phyloP scores from a whole-genome alignment of 2,888 invertebrate genomes.

The Amorpha juglandis region DNA sequence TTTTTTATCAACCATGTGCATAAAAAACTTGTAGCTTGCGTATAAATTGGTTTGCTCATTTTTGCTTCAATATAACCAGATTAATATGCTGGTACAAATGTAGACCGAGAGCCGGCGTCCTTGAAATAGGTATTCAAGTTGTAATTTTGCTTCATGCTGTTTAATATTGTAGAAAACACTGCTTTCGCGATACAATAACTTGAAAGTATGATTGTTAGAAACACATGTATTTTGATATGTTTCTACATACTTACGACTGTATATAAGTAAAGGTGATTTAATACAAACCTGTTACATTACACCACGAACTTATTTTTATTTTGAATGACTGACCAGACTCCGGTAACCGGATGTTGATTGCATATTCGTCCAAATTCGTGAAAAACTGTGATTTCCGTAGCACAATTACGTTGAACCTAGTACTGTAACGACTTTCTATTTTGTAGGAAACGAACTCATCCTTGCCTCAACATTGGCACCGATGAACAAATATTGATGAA shows the following conservation, averaged over 20 bases:
- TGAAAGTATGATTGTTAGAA: not conserved
- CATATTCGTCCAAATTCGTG: no score
- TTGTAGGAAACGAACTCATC: not conserved
- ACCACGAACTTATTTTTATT: no score
- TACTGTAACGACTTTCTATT: not conserved
- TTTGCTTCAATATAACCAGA: not conserved
- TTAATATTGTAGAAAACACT: not conserved
- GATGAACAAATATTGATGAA: no score
- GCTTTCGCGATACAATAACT: slow-evolving; percentile 4
- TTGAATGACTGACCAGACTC: no score
- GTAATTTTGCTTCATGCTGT: slow-evolving; percentile 5
- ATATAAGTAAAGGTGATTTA: not conserved
- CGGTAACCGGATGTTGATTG: no score
- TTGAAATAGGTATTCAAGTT: slow-evolving; percentile 1
- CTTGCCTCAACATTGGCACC: not conserved
- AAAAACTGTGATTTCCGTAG: no score
- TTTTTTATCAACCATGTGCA: no score
- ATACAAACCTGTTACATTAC: no score
- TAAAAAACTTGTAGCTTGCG: no score
- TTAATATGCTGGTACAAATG: not conserved
- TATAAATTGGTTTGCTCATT: not conserved
- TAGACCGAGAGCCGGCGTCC: not conserved
- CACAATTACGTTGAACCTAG: no score
- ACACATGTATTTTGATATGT: slow-evolving; percentile 6
- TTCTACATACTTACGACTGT: not conserved